Percentiles rank a stretch among this genome's conserved stretches.
Evolutionary conservation across 1,140 invertebrate genomes (phyloP).

Genomic region (Andrena cerasifolii): DNA sequence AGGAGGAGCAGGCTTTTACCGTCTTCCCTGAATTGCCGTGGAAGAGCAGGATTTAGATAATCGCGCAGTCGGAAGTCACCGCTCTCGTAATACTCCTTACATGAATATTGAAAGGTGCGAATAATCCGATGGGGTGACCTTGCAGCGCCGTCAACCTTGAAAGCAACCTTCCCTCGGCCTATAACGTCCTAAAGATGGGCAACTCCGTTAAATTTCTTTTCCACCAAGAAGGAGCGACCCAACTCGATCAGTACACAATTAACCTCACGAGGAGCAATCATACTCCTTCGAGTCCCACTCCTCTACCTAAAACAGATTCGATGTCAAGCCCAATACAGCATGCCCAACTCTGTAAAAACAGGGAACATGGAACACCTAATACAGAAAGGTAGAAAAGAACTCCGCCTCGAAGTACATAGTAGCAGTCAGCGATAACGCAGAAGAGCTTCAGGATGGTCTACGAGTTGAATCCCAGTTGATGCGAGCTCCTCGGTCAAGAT

Average conservation of each 20-base stretch:
- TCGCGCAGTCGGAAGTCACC: slow-evolving; percentile 50
- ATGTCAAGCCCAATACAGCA: too few relatives aligned
- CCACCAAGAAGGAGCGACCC: too few relatives aligned
- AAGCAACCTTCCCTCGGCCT: too few relatives aligned
- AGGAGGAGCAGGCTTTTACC: slow-evolving; percentile 41
- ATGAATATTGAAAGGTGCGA: slow-evolving; percentile 39
- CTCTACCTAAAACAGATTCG: too few relatives aligned
- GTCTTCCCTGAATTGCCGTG: slow-evolving; percentile 36
- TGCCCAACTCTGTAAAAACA: too few relatives aligned
- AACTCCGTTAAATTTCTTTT: too few relatives aligned
- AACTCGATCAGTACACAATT: too few relatives aligned
- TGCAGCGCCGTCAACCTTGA: background rate
- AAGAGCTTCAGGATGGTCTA: background rate
- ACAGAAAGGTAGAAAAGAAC: background rate
- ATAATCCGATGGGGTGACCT: too few relatives aligned
- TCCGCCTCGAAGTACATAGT: background rate
- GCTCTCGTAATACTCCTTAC: slow-evolving; percentile 45
- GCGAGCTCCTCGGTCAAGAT: background rate
- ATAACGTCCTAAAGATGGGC: too few relatives aligned
- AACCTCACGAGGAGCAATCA: too few relatives aligned
- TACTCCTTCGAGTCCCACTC: too few relatives aligned
- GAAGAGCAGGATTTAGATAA: slow-evolving; percentile 64
- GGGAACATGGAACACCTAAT: background rate
- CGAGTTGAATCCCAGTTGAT: slow-evolving; percentile 31
- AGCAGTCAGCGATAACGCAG: slow-evolving; percentile 17